Percentiles rank a stretch among this genome's conserved stretches.
Evolutionary conservation across 2,113 vertebrate species (phyloP).

Genomic region (Planiliza haematocheilus): DNA sequence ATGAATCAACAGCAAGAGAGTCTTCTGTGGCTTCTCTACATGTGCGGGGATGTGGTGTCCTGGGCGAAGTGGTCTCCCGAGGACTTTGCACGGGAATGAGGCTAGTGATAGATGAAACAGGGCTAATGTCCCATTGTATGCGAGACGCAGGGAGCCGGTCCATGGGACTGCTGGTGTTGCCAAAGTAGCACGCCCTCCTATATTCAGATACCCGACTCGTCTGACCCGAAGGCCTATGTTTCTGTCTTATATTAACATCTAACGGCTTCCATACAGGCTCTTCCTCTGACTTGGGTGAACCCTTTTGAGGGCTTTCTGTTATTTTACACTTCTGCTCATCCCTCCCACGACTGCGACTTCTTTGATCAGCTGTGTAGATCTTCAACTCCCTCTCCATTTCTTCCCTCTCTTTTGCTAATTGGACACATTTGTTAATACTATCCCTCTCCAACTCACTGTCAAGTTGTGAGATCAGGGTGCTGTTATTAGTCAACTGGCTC

Average conservation of each 20-base stretch:
- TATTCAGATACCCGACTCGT: conserved; percentile 76
- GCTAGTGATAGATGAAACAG: conserved; percentile 78
- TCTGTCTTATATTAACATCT: conserved; percentile 77
- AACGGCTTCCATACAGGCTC: conserved; percentile 83
- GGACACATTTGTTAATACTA: conserved; percentile 75
- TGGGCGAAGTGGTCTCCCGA: conserved; percentile 42
- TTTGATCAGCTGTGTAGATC: conserved; percentile 62
- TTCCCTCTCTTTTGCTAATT: conserved; percentile 79
- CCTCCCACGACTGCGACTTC: conserved; percentile 31
- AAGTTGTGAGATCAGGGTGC: conserved; percentile 74
- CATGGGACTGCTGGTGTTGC: conserved; percentile 84
- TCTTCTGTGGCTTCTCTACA: conserved; percentile 42
- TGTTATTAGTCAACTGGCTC: conserved; percentile 71
- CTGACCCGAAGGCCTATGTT: conserved; percentile 71
- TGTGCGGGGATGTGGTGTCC: conserved; percentile 36
- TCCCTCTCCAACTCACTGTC: conserved; percentile 73
- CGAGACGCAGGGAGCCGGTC: conserved; percentile 64
- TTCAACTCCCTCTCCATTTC: conserved; percentile 79
- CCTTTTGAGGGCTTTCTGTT: conserved; percentile 56
- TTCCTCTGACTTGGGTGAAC: conserved; percentile 40
- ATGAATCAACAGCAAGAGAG: conserved; percentile 55
- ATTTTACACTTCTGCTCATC: conserved; percentile 43
- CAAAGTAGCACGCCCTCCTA: conserved; percentile 83
- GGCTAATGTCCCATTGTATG: conserved; percentile 85
- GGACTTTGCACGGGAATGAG: conserved; percentile 72